Conservation (phyloP, 2,113 vertebrate genomes). For the Pseudorhombus dupliciocellatus region DNA sequence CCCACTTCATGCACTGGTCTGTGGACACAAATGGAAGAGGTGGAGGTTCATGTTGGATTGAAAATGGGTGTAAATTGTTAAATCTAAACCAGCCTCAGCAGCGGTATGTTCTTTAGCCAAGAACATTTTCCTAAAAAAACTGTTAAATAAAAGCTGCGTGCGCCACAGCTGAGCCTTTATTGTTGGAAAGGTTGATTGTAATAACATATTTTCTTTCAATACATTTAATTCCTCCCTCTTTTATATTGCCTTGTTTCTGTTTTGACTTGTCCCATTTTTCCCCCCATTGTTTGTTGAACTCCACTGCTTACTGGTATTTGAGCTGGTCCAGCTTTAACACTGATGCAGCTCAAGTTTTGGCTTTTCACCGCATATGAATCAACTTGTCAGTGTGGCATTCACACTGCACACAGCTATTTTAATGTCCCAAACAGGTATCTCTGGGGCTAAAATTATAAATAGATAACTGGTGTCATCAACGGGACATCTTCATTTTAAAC, state of each 20-base stretch:
- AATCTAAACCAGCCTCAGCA: neutral
- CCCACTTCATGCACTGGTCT: constrained; percentile 37
- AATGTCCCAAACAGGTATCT: constrained; percentile 48
- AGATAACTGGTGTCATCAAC: constrained; percentile 21
- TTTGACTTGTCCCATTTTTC: neutral
- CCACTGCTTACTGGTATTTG: constrained; percentile 21
- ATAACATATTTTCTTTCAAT: neutral
- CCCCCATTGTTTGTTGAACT: neutral
- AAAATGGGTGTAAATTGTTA: constrained; percentile 5
- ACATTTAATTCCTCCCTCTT: neutral
- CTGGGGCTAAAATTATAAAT: constrained; percentile 44
- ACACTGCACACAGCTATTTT: constrained; percentile 44
- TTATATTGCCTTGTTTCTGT: neutral
- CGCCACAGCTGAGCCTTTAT: neutral
- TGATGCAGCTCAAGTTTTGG: constrained; percentile 23
- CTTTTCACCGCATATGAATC: constrained; percentile 55
- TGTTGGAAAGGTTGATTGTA: neutral
- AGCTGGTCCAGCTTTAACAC: constrained; percentile 21
- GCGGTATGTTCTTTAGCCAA: neutral
- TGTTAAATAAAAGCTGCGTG: neutral
- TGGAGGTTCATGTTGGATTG: neutral
- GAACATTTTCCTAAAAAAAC: neutral
- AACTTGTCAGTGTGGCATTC: constrained; percentile 56
- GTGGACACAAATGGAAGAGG: constrained; percentile 43
- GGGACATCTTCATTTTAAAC: constrained; percentile 21